Evolutionary conservation across 2,113 vertebrate genomes (phyloP).

Genomic region (Amblyornis subalaris): DNA sequence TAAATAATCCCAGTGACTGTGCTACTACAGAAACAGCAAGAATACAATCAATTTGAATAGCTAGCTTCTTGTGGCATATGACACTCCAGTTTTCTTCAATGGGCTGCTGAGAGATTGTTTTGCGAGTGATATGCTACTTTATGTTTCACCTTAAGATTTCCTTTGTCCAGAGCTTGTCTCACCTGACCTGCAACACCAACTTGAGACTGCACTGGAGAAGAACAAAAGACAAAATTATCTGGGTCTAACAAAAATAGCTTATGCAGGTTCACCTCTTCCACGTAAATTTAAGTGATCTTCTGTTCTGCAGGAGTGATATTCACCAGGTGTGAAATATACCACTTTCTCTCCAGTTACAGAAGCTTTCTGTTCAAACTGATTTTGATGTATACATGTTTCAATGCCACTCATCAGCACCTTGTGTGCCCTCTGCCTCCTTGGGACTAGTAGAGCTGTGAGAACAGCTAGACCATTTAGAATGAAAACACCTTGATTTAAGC

Average conservation of each 20-base stretch:
- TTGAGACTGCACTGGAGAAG: background rate
- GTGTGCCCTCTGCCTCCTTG: background rate
- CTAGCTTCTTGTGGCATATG: background rate
- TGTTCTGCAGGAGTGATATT: background rate
- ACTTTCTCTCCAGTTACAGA: background rate
- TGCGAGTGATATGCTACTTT: background rate
- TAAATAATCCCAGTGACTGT: background rate
- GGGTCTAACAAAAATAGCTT: fast-evolving
- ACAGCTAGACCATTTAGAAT: background rate
- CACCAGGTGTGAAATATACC: background rate
- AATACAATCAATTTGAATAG: background rate
- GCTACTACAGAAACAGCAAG: background rate
- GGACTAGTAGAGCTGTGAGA: fast-evolving
- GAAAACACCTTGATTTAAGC: background rate
- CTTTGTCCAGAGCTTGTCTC: background rate
- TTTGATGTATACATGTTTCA: background rate
- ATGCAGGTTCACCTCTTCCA: background rate
- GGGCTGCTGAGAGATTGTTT: background rate
- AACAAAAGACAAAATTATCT: background rate
- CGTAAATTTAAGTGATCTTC: background rate
- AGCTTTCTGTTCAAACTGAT: background rate
- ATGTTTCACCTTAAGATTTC: background rate
- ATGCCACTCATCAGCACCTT: background rate
- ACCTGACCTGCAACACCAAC: background rate
- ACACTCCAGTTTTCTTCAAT: background rate